phyloP scores from a whole-genome alignment of 2,797 vertebrate genomes.

The Lepus townsendii region DNA sequence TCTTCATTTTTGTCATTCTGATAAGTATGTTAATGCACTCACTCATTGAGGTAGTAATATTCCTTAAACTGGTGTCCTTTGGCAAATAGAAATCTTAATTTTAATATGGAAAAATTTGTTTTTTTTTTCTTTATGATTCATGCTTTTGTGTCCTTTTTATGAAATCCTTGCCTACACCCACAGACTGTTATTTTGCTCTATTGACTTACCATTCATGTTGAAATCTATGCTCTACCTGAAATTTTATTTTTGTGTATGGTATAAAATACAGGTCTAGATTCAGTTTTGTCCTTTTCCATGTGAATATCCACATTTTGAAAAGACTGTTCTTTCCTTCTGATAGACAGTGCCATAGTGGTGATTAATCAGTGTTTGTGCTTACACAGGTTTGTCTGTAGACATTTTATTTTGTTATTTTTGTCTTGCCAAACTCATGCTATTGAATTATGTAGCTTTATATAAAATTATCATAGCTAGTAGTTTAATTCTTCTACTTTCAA shows the following conservation, averaged over 20 bases:
- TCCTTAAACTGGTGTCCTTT: background rate
- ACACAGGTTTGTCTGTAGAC: background rate
- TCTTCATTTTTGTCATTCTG: background rate
- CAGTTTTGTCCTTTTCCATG: background rate
- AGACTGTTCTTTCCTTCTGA: background rate
- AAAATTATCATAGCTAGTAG: background rate
- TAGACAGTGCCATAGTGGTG: background rate
- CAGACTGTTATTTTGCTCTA: background rate
- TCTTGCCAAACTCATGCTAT: background rate
- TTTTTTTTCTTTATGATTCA: background rate
- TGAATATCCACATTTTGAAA: background rate
- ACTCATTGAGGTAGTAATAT: background rate
- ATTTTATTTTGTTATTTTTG: background rate
- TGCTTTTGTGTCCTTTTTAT: background rate
- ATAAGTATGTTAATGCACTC: background rate
- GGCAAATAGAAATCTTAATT: background rate
- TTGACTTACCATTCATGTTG: background rate
- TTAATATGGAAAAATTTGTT: background rate
- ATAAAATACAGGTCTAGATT: background rate
- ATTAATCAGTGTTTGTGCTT: no score
- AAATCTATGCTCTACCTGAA: background rate
- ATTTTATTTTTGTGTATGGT: background rate
- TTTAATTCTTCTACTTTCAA: background rate
- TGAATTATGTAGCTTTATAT: background rate
- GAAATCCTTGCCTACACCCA: background rate